Percentiles rank a stretch among this genome's conserved stretches.
Evolutionary conservation across 1,140 invertebrate species (phyloP).

Genomic region (Charaxes varanes): DNA sequence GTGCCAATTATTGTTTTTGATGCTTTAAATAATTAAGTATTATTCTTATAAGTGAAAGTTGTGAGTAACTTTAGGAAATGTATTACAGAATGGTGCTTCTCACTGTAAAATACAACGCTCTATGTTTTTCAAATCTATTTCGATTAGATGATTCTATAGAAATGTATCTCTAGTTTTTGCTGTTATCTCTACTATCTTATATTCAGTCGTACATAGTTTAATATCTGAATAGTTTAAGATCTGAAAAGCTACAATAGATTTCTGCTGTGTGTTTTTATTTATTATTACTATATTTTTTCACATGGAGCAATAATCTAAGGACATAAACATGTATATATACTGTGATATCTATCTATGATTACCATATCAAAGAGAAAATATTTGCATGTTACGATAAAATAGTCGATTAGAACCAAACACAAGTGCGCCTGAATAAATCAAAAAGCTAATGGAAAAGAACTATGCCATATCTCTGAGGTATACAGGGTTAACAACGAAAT

Average conservation of each 20-base stretch:
- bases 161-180: slow-evolving; percentile 27
- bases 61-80: slow-evolving; percentile 46
- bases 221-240: too few species aligned
- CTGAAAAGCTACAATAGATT: too few species aligned
- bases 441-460: slow-evolving; percentile 11
- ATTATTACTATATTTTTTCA: too few species aligned
- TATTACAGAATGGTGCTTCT: slow-evolving; percentile 60
- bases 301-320: too few species aligned
- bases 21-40: slow-evolving; percentile 55
- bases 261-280: too few species aligned
- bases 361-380: too few species aligned
- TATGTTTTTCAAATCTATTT: slow-evolving; percentile 18
- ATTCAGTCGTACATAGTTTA: too few species aligned
- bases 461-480: slow-evolving; percentile 41
- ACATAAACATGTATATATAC: too few species aligned
- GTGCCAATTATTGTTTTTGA: slow-evolving; percentile 61
- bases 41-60: slow-evolving; percentile 42
- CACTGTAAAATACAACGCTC: slow-evolving; percentile 39
- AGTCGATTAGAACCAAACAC: too few species aligned
- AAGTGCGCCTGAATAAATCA: slow-evolving; percentile 30
- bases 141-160: slow-evolving; percentile 15
- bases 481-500: slow-evolving; percentile 35
- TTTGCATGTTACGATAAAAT: too few species aligned
- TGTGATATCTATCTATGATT: too few species aligned
- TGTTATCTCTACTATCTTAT: too few species aligned